Evolutionary conservation across 1,140 invertebrate species (phyloP).

Genomic region (Drosophila aff.): DNA sequence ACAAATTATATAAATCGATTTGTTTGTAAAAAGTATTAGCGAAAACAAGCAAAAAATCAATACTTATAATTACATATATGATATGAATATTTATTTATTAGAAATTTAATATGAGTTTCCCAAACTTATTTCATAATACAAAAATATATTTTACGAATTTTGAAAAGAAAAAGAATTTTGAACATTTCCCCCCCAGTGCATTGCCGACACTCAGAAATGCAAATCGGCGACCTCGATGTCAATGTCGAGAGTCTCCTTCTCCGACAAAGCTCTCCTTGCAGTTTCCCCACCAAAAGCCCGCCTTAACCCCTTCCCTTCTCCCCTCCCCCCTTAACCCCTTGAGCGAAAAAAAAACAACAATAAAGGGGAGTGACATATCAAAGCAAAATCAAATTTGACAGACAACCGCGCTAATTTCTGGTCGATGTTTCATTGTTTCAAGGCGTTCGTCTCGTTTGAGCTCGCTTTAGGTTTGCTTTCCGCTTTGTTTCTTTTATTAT

Average conservation of each 20-base stretch:
- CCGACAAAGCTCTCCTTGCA: slow-evolving; percentile 13
- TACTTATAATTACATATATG: neutral
- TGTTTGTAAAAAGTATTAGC: neutral
- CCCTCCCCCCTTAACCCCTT: neutral
- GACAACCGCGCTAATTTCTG: slow-evolving; percentile 84
- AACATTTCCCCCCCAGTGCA: neutral
- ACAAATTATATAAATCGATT: neutral
- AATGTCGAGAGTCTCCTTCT: slow-evolving; percentile 16
- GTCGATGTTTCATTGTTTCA: slow-evolving; percentile 81
- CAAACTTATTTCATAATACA: neutral
- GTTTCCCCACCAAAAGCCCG: neutral
- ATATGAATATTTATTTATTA: neutral
- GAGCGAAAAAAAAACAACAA: slow-evolving; percentile 1
- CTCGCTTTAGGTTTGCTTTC: slow-evolving; percentile 11
- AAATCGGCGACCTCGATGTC: slow-evolving; percentile 53
- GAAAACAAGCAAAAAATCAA: neutral
- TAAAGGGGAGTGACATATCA: slow-evolving; percentile 68
- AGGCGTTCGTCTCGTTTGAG: slow-evolving; percentile 65
- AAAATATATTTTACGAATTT: neutral
- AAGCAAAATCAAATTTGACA: slow-evolving; percentile 83
- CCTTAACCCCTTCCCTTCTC: neutral
- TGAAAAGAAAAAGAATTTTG: neutral
- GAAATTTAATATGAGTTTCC: neutral
- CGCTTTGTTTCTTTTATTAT: slow-evolving; percentile 5
- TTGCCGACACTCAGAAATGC: slow-evolving; percentile 47